Evolutionary conservation across 2,113 vertebrate genomes (phyloP), one percentile per base, ranked within the genome.

Genomic region (Piprites chloris): DNA sequence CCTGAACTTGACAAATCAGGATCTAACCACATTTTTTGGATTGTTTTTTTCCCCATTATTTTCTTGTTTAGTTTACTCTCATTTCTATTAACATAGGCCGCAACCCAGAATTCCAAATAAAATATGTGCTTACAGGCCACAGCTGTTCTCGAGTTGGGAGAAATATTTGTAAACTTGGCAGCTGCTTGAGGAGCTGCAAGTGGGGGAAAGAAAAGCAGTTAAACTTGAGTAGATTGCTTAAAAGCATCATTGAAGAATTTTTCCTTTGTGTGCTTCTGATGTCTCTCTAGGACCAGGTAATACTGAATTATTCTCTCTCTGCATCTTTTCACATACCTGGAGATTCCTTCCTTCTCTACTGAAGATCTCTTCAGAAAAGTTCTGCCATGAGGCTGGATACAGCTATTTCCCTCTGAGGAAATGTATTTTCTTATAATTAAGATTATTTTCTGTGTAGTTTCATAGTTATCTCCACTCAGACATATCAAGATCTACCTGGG

Each of bases 101-200:
- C 68, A 94, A 81, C 68, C 56, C 44, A 75, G 73, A 72, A 52
- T 78, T 76, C 74, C 75, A 90, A 89, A 75, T 84, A 86, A 96
- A 90, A 87, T 90, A 73, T 86, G 68, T 96, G 90, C 96, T 95
- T 96, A 94, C 90, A 93, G 73, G 58, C 85, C 69, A 78, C 96
- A 95, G 83, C 88, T 97, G 93, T 90, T 96, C 84, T 85, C 6
- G 3, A 85, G 76, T 68, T 81, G 77, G 76, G 90, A 84, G 61
- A 93, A 93, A 93, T 85, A 85, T 96, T 94, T 97, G 88, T 92
- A 95, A 94, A 93, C 95, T 96, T 95, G 93, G 90, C 88, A 96
- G 65, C 80, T 92, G 56, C 92, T 90, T 89, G 84, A 87, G 73
- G 65, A 94, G 47, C 71, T 94, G 56, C 69, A 81, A 96, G 42